phyloP scores from a whole-genome alignment of 2,797 vertebrate genomes.

The Okamejei kenojei region DNA sequence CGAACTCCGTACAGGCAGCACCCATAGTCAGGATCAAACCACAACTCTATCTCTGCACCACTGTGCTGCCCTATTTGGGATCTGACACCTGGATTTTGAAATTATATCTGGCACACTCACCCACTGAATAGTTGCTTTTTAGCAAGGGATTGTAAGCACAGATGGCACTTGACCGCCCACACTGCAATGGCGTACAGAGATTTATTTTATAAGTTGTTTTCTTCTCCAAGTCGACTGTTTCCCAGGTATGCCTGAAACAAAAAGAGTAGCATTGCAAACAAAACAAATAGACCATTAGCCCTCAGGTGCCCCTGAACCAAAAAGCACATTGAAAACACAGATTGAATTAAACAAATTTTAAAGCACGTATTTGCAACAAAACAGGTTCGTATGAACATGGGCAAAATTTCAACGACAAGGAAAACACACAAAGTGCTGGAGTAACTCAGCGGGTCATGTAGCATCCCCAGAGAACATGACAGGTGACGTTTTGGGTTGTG shows the following conservation, averaged over 20 bases:
- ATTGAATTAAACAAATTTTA: not conserved
- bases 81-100: not conserved
- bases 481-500: too few species aligned
- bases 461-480: too few species aligned
- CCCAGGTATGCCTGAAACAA: conserved; percentile 77
- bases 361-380: not conserved
- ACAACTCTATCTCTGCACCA: too few species aligned
- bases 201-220: conserved; percentile 71
- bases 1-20: too few species aligned
- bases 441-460: too few species aligned
- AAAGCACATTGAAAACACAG: not conserved
- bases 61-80: too few species aligned
- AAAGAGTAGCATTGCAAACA: conserved; percentile 15
- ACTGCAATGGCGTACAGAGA: conserved; percentile 65
- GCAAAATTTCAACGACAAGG: not conserved
- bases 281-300: not conserved
- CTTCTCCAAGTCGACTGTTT: conserved; percentile 73
- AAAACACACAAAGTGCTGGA: too few species aligned
- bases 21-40: too few species aligned
- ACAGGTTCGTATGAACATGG: not conserved
- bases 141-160: conserved; percentile 57
- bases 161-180: conserved; percentile 59
- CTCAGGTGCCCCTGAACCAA: not conserved
- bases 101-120: conserved; percentile 60
- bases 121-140: conserved; percentile 56